phyloP scores from a whole-genome alignment of 1,140 invertebrate genomes.

The Phymastichus coffea region DNA sequence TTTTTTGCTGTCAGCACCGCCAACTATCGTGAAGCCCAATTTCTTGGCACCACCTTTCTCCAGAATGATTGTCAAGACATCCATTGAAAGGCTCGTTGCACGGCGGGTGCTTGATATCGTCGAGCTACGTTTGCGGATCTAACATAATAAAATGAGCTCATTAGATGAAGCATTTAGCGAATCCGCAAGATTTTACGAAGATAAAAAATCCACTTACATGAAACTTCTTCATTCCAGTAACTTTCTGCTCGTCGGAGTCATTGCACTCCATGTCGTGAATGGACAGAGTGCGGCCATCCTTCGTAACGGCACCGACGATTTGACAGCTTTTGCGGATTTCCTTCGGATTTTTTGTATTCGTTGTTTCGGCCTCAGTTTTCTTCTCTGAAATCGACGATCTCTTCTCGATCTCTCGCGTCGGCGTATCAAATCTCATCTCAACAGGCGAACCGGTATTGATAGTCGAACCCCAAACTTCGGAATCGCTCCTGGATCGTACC shows the following conservation, averaged over 20 bases:
- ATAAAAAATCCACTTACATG: no score
- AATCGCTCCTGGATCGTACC: slow-evolving; percentile 38
- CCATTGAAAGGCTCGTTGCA: slow-evolving; percentile 42
- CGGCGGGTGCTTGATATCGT: slow-evolving; percentile 30
- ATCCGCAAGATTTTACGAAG: no score
- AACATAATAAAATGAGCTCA: not conserved
- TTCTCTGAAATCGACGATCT: not conserved
- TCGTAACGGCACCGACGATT: slow-evolving; percentile 34
- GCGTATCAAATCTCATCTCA: slow-evolving; percentile 1
- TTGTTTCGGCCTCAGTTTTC: not conserved
- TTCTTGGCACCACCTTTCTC: slow-evolving; percentile 67
- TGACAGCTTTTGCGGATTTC: slow-evolving; percentile 18
- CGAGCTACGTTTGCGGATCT: slow-evolving; percentile 39
- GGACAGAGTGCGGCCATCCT: slow-evolving; percentile 29
- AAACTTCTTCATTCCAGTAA: slow-evolving; percentile 54
- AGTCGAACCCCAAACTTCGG: slow-evolving; percentile 39
- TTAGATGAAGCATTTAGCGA: not conserved
- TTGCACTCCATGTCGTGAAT: slow-evolving; percentile 12
- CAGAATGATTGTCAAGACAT: slow-evolving; percentile 51
- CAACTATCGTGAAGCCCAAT: slow-evolving; percentile 75
- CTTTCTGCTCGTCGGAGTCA: slow-evolving; percentile 30
- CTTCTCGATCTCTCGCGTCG: not conserved
- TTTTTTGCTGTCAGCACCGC: slow-evolving; percentile 69
- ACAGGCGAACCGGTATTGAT: not conserved
- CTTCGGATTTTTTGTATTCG: not conserved